A percentile compares a stretch with the other conserved stretches of the same genome.
These are phyloP conservation scores for Fragum fragum DNA, from an alignment of 2,888 invertebrate genomes.

Conservation along the genomic window DNA sequence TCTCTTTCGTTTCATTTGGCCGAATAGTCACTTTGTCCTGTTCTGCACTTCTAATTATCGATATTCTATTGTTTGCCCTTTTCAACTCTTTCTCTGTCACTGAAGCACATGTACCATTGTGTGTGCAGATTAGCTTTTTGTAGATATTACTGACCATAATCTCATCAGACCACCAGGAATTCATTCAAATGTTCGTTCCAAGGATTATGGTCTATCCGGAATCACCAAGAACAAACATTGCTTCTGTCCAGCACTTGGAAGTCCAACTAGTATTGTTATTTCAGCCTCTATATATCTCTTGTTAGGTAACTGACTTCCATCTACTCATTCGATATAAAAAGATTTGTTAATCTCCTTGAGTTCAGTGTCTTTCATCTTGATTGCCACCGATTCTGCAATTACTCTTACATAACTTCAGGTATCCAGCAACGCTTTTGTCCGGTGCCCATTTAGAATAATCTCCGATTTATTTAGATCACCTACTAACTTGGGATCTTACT, in stretches of 20 bases:
- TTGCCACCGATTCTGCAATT: too few species aligned
- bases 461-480: too few species aligned
- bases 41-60: conserved; percentile 29
- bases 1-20: conserved; percentile 22
- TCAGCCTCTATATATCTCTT: too few species aligned
- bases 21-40: neutral
- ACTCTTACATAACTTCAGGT: too few species aligned
- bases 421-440: too few species aligned
- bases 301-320: too few species aligned
- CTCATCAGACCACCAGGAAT: conserved; percentile 27
- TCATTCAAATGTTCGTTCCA: conserved; percentile 49
- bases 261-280: too few species aligned
- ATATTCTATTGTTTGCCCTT: conserved; percentile 31
- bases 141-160: conserved; percentile 49
- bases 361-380: too few species aligned
- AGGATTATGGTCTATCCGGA: neutral
- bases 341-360: too few species aligned
- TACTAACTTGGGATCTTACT: too few species aligned
- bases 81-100: conserved; percentile 24
- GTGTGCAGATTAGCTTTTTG: conserved; percentile 43
- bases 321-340: too few species aligned
- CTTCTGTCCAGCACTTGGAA: neutral
- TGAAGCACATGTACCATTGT: conserved; percentile 46
- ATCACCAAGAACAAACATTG: neutral
- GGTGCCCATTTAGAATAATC: too few species aligned